Percentiles rank a stretch among this genome's conserved stretches.
These are phyloP conservation scores for Rhagonycha fulva DNA, from an alignment of 2,888 invertebrate species.

Conservation along the genomic window DNA sequence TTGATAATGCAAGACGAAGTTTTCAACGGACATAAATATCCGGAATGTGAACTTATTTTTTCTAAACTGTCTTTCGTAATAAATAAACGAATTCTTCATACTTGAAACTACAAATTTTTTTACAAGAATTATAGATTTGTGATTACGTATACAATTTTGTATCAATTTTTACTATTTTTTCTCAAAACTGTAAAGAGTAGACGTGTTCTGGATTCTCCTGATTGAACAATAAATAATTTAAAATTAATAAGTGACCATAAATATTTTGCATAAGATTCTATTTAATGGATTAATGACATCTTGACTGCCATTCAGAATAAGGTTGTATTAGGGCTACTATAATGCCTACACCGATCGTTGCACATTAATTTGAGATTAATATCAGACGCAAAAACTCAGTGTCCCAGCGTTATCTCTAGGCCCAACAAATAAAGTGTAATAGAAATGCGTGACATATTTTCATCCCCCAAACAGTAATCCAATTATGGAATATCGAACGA, in stretches of 20 bases:
- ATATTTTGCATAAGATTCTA: too few relatives aligned
- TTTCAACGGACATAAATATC: slow-evolving; percentile 31
- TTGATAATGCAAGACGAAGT: slow-evolving; percentile 41
- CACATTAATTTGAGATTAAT: too few relatives aligned
- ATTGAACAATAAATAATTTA: too few relatives aligned
- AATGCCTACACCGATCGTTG: too few relatives aligned
- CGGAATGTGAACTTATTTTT: slow-evolving; percentile 23
- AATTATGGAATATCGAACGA: not conserved
- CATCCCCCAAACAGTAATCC: not conserved
- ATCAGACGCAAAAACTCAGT: too few relatives aligned
- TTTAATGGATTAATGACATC: too few relatives aligned
- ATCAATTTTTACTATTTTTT: too few relatives aligned
- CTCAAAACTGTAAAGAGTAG: too few relatives aligned
- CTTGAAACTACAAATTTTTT: not conserved
- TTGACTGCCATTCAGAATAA: too few relatives aligned
- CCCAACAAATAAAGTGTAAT: not conserved
- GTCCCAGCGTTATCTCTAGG: not conserved
- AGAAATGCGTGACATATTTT: not conserved
- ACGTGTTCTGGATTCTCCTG: too few relatives aligned
- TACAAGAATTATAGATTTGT: not conserved
- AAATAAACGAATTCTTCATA: not conserved
- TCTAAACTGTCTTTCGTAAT: slow-evolving; percentile 7
- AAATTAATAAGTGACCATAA: too few relatives aligned
- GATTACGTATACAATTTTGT: not conserved
- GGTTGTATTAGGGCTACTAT: too few relatives aligned